A percentile compares a stretch with the other conserved stretches of the same genome.
Evolutionary conservation across 2,797 vertebrate species (phyloP).

Genomic region (Aselliscus stoliczkanus): DNA sequence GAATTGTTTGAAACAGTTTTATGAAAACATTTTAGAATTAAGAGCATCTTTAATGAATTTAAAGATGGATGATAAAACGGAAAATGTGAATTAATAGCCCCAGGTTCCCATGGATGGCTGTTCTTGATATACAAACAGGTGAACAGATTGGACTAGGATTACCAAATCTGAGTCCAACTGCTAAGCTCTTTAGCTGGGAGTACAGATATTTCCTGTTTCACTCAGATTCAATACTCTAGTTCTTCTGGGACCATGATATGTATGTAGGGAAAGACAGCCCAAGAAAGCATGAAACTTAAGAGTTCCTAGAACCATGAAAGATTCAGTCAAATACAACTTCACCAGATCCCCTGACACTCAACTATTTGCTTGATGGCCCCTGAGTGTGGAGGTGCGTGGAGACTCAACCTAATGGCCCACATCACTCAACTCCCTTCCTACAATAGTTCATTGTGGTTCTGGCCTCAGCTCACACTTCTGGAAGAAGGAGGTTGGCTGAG

Average conservation of each 20-base stretch:
- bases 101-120: not conserved
- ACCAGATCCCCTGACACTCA: not conserved
- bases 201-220: not conserved
- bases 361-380: not conserved
- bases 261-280: not conserved
- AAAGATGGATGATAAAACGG: not conserved
- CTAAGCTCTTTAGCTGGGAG: not conserved
- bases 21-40: not conserved
- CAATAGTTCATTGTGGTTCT: not conserved
- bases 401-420: not conserved
- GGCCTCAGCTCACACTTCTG: not conserved
- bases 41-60: not conserved
- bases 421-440: not conserved
- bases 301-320: not conserved
- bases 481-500: not conserved
- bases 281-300: not conserved
- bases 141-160: not conserved
- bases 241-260: not conserved
- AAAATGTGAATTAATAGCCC: not conserved
- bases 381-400: not conserved
- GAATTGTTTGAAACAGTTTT: not conserved
- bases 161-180: not conserved
- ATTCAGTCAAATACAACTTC: not conserved
- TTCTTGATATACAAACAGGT: not conserved
- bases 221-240: not conserved